Evolutionary conservation across 2,888 invertebrate species (phyloP).

Genomic region (Pyrocoelia pectoralis): DNA sequence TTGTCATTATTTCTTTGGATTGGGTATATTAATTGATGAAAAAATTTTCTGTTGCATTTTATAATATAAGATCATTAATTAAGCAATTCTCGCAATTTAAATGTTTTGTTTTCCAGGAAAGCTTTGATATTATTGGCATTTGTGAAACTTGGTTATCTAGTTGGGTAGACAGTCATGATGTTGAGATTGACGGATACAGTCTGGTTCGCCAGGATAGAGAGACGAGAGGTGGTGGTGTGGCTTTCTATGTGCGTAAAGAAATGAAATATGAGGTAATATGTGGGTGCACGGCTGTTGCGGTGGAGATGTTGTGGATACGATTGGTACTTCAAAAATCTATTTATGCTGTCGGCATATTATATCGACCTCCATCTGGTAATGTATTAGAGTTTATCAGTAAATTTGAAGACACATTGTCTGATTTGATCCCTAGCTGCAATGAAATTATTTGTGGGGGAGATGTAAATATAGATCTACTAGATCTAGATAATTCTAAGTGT

Average conservation of each 20-base stretch:
- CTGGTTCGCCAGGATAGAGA: not conserved
- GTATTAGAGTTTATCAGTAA: not conserved
- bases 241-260: not conserved
- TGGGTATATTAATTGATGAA: no score
- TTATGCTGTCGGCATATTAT: not conserved
- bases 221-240: not conserved
- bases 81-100: not conserved
- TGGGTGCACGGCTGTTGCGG: not conserved
- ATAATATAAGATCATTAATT: not conserved
- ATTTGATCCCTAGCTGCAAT: not conserved
- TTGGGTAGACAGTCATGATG: not conserved
- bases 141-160: not conserved
- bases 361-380: not conserved
- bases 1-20: no score
- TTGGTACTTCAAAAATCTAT: not conserved
- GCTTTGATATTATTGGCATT: not conserved
- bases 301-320: not conserved
- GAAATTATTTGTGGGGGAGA: not conserved
- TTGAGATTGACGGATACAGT: not conserved
- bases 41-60: not conserved
- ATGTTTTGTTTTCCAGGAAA: not conserved
- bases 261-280: not conserved
- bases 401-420: not conserved
- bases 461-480: not conserved
- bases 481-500: not conserved